These are phyloP conservation scores for Gymnoscopelus braueri DNA, from an alignment of 2,797 vertebrate genomes.

Conservation along the genomic window DNA sequence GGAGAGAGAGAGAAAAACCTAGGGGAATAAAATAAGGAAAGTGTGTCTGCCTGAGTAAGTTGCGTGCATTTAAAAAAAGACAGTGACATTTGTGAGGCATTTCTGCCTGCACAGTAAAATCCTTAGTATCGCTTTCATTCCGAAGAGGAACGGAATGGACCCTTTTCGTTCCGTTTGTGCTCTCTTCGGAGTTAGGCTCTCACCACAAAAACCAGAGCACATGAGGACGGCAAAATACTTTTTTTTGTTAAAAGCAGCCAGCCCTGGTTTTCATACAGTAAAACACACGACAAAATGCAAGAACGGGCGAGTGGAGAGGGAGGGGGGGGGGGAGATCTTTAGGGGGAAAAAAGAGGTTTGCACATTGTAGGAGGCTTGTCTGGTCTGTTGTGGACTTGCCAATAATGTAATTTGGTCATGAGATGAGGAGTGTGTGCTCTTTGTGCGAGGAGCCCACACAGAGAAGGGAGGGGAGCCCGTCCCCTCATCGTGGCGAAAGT, in stretches of 20 bases:
- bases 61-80: constrained; percentile 27
- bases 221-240: background rate
- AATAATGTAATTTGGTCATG: constrained; percentile 42
- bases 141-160: too few species aligned
- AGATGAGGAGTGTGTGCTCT: constrained; percentile 47
- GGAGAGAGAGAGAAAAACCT: constrained; percentile 50
- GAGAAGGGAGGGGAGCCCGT: constrained; percentile 36
- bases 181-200: too few species aligned
- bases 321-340: background rate
- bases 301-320: background rate
- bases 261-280: background rate
- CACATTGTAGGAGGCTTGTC: constrained; percentile 3
- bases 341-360: constrained; percentile 11
- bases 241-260: constrained; percentile 8
- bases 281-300: background rate
- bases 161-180: too few species aligned
- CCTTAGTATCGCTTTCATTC: background rate
- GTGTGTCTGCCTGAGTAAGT: constrained; percentile 61
- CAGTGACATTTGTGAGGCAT: background rate
- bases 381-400: constrained; percentile 18
- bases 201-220: background rate
- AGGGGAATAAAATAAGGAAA: constrained; percentile 58
- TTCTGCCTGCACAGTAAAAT: constrained; percentile 13
- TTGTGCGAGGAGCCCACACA: constrained; percentile 24
- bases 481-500: constrained; percentile 72